A percentile compares a stretch with the other conserved stretches of the same genome.
Conservation (phyloP, 1,140 invertebrate species). For the Laupala kohalensis region DNA sequence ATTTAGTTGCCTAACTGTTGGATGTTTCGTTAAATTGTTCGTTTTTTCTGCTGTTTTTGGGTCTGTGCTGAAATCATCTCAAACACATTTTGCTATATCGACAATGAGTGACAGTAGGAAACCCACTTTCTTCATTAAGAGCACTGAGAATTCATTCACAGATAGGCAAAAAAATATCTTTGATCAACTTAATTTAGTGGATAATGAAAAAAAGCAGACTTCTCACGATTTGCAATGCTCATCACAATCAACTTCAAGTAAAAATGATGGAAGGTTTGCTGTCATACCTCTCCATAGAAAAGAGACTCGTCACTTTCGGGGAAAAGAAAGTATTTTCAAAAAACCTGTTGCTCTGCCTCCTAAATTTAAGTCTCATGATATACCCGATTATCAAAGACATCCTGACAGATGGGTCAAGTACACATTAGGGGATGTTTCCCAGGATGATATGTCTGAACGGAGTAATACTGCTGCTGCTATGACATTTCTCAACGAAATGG, state of each 20-base stretch:
- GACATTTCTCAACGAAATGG: constrained; percentile 50
- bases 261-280: not conserved
- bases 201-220: constrained; percentile 21
- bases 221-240: not conserved
- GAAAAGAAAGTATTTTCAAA: constrained; percentile 65
- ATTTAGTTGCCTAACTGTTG: too few species aligned
- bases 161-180: constrained; percentile 29
- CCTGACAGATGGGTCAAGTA: constrained; percentile 68
- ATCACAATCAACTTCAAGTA: not conserved
- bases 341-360: constrained; percentile 45
- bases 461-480: constrained; percentile 58
- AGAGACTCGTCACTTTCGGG: constrained; percentile 43
- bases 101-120: not conserved
- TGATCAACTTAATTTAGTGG: constrained; percentile 26
- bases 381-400: constrained; percentile 56
- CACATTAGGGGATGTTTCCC: constrained; percentile 51
- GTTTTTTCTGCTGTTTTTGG: too few species aligned
- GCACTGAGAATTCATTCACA: constrained; percentile 20
- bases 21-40: too few species aligned
- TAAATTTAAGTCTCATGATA: constrained; percentile 33
- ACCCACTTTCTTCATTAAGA: constrained; percentile 14
- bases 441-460: constrained; percentile 55
- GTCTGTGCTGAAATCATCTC: too few species aligned
- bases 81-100: too few species aligned
- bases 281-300: constrained; percentile 12